These are phyloP conservation scores for Nipponia nippon DNA, from an alignment of 2,113 vertebrate genomes.

Conservation along the genomic window DNA sequence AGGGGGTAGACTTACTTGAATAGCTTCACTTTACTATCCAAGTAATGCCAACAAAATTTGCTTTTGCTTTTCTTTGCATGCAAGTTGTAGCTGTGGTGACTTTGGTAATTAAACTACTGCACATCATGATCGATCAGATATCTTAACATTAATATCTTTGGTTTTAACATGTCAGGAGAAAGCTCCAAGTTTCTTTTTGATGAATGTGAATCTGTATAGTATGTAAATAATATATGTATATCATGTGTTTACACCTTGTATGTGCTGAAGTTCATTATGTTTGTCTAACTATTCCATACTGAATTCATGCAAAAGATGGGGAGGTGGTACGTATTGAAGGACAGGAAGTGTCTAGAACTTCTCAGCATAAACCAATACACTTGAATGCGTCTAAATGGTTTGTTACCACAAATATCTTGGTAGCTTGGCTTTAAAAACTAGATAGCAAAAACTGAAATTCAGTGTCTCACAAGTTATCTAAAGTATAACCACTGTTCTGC, in stretches of 20 bases:
- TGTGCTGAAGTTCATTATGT: neutral
- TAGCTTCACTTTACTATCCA: neutral
- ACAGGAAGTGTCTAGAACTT: neutral
- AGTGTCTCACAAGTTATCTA: neutral
- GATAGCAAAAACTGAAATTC: neutral
- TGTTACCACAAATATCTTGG: neutral
- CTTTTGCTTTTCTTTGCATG: neutral
- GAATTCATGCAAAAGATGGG: neutral
- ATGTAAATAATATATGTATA: neutral
- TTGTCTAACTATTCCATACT: neutral
- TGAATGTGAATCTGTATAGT: neutral
- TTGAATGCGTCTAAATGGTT: neutral
- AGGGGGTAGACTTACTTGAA: neutral
- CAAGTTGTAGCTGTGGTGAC: neutral
- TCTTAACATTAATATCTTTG: neutral
- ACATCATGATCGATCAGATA: neutral
- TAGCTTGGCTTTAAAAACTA: neutral
- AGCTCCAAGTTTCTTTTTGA: neutral
- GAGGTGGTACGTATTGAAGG: neutral
- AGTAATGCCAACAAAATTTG: neutral
- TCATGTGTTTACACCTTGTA: neutral
- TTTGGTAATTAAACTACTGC: neutral
- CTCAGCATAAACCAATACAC: neutral
- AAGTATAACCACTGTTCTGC: neutral
- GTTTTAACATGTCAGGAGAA: neutral